A percentile compares a stretch with the other conserved stretches of the same genome.
Conservation (phyloP, 2,113 vertebrate species). For the Thryonomys swinderianus region DNA sequence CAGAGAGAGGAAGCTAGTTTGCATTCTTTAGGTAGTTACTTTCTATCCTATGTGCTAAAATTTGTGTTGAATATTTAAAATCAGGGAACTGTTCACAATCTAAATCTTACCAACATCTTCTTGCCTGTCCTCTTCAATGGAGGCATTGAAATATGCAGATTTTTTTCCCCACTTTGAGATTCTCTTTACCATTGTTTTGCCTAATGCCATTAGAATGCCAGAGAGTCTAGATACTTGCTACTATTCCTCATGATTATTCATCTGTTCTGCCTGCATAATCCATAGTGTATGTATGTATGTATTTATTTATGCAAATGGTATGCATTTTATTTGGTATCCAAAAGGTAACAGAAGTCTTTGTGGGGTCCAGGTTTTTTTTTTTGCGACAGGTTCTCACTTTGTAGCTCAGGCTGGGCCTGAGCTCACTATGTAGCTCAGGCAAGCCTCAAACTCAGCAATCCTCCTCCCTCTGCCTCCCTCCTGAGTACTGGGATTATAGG, state of each 20-base stretch:
- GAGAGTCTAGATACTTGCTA: slow-evolving; percentile 51
- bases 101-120: slow-evolving; percentile 10
- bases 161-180: slow-evolving; percentile 47
- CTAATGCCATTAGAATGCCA: slow-evolving; percentile 60
- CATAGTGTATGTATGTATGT: background rate
- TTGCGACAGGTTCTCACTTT: too few relatives aligned
- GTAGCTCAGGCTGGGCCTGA: too few relatives aligned
- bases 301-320: background rate
- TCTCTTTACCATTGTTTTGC: slow-evolving; percentile 39
- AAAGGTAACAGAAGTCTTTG: slow-evolving; percentile 55
- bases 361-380: slow-evolving; percentile 70
- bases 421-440: too few relatives aligned
- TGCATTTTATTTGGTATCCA: slow-evolving; percentile 72
- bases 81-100: slow-evolving; percentile 8
- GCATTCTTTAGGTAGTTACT: slow-evolving; percentile 20
- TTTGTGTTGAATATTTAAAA: slow-evolving; percentile 56
- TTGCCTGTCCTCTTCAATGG: background rate
- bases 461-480: too few relatives aligned
- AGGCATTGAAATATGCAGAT: background rate
- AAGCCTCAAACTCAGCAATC: too few relatives aligned
- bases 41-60: slow-evolving; percentile 5
- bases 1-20: background rate
- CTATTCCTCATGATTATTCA: slow-evolving; percentile 19
- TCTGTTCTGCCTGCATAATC: slow-evolving; percentile 51
- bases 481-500: too few relatives aligned